These are phyloP conservation scores for Phocides pigmalion DNA, from an alignment of 1,140 invertebrate species.

Conservation along the genomic window DNA sequence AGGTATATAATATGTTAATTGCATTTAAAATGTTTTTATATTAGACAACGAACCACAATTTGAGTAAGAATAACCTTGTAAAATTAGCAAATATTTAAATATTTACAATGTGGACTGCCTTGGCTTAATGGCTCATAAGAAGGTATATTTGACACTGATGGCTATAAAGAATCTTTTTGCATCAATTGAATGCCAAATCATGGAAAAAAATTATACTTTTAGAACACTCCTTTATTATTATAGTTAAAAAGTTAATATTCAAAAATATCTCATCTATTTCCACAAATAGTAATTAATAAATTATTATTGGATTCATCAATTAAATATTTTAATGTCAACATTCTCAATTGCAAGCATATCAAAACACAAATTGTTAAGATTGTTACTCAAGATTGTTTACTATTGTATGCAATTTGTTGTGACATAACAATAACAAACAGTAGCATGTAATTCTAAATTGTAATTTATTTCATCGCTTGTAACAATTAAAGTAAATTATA, in stretches of 20 bases:
- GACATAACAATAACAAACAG: slow-evolving; percentile 63
- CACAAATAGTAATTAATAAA: slow-evolving; percentile 12
- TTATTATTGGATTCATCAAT: slow-evolving; percentile 2
- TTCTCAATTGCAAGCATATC: slow-evolving; percentile 20
- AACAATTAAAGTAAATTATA: not conserved
- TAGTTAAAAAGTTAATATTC: too few species aligned
- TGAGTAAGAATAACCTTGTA: slow-evolving; percentile 54
- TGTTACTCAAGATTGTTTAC: slow-evolving; percentile 70
- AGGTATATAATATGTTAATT: not conserved
- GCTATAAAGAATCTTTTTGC: slow-evolving; percentile 21
- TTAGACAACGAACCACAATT: slow-evolving; percentile 35
- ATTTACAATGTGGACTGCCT: slow-evolving; percentile 63
- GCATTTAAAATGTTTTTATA: slow-evolving; percentile 6
- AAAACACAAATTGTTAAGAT: slow-evolving; percentile 37
- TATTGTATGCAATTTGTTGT: slow-evolving; percentile 69
- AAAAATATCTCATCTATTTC: not conserved
- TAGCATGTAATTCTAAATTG: slow-evolving; percentile 42
- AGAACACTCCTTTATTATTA: too few species aligned
- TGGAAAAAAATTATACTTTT: too few species aligned
- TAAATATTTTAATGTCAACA: slow-evolving; percentile 15
- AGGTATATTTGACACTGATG: slow-evolving; percentile 47
- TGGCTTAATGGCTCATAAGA: slow-evolving; percentile 58
- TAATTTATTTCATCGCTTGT: slow-evolving; percentile 11
- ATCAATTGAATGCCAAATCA: not conserved
- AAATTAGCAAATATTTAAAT: slow-evolving; percentile 73